These are phyloP conservation scores for Mesorhabditis belari DNA, from an alignment of 2,888 invertebrate genomes.

Conservation along the genomic window DNA sequence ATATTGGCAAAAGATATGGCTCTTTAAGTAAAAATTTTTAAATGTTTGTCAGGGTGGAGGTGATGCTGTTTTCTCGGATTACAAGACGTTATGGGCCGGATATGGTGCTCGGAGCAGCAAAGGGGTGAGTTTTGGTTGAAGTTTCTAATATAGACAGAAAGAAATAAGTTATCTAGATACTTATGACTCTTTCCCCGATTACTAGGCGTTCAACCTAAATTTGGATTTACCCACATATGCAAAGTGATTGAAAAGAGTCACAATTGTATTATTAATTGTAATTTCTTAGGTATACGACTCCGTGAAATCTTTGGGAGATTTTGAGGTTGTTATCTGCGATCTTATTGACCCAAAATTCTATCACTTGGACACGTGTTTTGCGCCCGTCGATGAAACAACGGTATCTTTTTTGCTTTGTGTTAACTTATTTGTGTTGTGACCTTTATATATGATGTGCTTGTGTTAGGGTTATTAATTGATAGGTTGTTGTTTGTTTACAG, in stretches of 20 bases:
- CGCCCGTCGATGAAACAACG: constrained; percentile 43
- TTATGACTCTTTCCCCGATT: no score
- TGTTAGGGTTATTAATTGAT: no score
- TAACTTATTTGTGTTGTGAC: no score
- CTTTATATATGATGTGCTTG: no score
- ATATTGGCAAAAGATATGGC: no score
- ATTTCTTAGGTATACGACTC: constrained; percentile 41
- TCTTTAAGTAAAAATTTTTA: background rate
- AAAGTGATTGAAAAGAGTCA: no score
- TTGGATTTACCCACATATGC: no score
- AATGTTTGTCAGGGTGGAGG: constrained; percentile 45
- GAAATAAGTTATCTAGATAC: no score
- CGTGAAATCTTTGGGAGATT: constrained; percentile 36
- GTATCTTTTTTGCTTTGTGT: no score
- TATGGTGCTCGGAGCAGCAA: constrained; percentile 44
- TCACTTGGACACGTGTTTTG: constrained; percentile 52
- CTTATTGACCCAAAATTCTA: constrained; percentile 46
- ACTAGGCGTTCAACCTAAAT: no score
- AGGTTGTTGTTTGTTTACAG: no score
- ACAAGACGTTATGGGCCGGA: constrained; percentile 49
- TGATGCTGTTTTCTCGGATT: constrained; percentile 49
- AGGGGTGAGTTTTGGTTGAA: constrained; percentile 17
- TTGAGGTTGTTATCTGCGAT: constrained; percentile 45
- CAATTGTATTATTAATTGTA: background rate
- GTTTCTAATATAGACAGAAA: background rate